These are phyloP conservation scores for Tyrophagus putrescentiae DNA, from an alignment of 1,140 invertebrate genomes.

Conservation along the genomic window DNA sequence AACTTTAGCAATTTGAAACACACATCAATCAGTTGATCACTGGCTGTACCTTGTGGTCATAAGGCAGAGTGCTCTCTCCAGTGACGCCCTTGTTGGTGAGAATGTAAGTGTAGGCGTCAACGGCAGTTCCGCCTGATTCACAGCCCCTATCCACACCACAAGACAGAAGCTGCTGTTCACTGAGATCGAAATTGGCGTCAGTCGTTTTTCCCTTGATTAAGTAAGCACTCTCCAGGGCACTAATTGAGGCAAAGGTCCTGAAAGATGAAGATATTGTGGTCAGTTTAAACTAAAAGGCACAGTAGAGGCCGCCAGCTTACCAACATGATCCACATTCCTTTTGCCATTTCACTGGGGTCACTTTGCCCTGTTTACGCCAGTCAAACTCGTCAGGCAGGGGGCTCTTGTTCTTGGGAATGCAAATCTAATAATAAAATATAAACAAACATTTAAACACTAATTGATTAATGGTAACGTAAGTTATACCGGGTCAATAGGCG, in stretches of 20 bases:
- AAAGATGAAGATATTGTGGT: no score
- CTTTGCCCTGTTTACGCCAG: constrained; percentile 65
- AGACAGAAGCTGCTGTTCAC: neutral
- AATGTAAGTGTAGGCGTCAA: neutral
- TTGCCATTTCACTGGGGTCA: constrained; percentile 64
- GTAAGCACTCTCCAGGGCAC: no score
- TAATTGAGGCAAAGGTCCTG: neutral
- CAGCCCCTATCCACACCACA: neutral
- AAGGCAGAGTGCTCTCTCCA: neutral
- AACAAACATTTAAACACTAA: no score
- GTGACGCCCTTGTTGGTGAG: neutral
- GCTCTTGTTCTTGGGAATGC: neutral
- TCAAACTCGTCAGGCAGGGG: constrained; percentile 57
- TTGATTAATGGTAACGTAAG: no score
- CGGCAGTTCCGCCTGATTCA: neutral
- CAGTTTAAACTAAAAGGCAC: no score
- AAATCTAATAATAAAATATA: no score
- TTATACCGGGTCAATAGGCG: no score
- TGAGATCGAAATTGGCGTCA: neutral
- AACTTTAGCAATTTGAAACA: neutral
- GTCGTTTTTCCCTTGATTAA: neutral
- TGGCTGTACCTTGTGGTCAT: neutral
- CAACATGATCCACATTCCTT: constrained; percentile 16
- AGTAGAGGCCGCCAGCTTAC: no score
- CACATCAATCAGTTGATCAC: neutral